Evolutionary conservation across 2,113 vertebrate genomes (phyloP).

Genomic region (Pygoscelis antarcticus): DNA sequence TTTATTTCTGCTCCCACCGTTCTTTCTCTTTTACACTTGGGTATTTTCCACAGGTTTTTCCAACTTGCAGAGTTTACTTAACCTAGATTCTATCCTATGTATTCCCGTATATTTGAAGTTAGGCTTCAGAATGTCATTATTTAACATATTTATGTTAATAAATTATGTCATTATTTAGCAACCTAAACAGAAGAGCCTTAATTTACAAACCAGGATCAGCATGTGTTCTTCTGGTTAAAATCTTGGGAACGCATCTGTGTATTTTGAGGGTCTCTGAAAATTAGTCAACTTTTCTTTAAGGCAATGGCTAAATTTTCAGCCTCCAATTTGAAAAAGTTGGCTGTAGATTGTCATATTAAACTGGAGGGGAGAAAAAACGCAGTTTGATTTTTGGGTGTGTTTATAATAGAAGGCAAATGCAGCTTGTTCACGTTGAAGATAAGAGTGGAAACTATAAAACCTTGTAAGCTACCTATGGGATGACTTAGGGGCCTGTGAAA

Average conservation of each 20-base stretch:
- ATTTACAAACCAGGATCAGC: background rate
- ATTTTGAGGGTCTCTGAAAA: background rate
- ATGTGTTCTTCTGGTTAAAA: background rate
- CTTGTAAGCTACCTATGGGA: background rate
- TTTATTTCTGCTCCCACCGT: background rate
- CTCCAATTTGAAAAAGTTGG: background rate
- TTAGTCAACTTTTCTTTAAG: background rate
- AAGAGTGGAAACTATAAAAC: background rate
- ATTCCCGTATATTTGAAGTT: background rate
- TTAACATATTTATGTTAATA: background rate
- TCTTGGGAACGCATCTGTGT: background rate
- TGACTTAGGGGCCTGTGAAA: background rate
- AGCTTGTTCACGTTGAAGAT: background rate
- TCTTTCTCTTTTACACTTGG: background rate
- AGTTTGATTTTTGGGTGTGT: background rate
- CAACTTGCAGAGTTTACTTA: background rate
- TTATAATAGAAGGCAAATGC: background rate
- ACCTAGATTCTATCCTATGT: background rate
- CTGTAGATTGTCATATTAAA: background rate
- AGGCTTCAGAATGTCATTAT: background rate
- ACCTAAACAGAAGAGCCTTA: background rate
- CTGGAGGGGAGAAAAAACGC: background rate
- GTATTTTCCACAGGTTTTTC: background rate
- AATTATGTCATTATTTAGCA: background rate
- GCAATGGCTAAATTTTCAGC: background rate